Base-by-base conservation (phyloP, 1,140 invertebrate genomes). In the Vanessa tameamea region DNA sequence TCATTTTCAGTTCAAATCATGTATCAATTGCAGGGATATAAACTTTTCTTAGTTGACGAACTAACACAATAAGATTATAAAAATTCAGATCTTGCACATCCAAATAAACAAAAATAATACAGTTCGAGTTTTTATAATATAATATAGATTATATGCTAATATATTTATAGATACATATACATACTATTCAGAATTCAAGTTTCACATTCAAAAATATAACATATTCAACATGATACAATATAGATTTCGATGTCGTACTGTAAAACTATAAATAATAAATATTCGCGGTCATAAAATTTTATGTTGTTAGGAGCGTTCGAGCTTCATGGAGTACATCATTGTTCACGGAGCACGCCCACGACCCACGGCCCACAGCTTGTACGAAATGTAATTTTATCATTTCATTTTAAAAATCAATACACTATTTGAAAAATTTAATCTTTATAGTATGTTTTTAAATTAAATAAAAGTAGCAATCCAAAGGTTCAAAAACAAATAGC, bases 191-290 rank as follows among this genome's bases (percentile, higher is more conserved):
- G 57, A 61, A 61, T 43, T 61, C 16, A 61, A 26, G 11, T 12
- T 4, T 13, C 13, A 37, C 14, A 31, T 61, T 26, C 15, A 11
- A 31, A 61, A 61, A 61, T 61, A 61, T 61, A 61, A 61, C 15
- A 75, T 66, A 75, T 70, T 69, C 66, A 70, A 68, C 65, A 69
- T 51, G 59, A 47, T 74, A 75, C 73, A 59, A 70, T 65, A 75
- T 66, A 75, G 67, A 79, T 83, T 81, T 82, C 82, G 79, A 85
- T 83, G 80, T 84, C 78, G 79, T 81, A 81, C 80, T 87, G 84
- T 87, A 86, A 85, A 87, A 86, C 87, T 87, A 88, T 89, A 89
- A 89, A 90, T 87, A 89, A 87, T 87, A 88, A 88, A 90, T 88
- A 89, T 87, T 88, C 82, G 82, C 80, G 78, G 81, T 82, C 83